Percentiles rank a stretch among this genome's conserved stretches.
Evolutionary conservation across 2,797 vertebrate genomes (phyloP).

Genomic region (Anabacerthia variegaticeps): DNA sequence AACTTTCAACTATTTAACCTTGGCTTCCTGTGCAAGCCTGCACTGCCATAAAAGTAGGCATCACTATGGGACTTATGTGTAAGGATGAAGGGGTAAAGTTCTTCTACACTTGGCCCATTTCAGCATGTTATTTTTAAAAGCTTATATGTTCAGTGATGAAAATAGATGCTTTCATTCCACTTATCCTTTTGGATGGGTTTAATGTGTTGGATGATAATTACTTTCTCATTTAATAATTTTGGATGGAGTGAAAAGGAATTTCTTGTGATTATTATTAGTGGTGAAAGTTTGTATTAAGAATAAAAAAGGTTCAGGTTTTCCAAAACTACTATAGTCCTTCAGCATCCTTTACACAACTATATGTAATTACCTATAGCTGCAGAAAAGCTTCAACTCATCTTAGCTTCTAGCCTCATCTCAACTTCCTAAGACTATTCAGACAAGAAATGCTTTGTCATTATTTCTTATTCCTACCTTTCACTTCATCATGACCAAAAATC

Average conservation of each 20-base stretch:
- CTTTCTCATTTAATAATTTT: not conserved
- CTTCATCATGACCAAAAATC: not conserved
- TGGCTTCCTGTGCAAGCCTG: slow-evolving; percentile 13
- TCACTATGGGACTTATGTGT: not conserved
- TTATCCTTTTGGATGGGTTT: not conserved
- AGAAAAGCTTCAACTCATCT: not conserved
- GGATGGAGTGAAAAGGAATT: not conserved
- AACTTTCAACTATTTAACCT: not conserved
- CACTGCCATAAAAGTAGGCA: not conserved
- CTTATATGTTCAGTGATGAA: not conserved
- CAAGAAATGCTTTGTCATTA: not conserved
- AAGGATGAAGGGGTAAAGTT: not conserved
- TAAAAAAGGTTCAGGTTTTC: not conserved
- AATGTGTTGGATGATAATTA: not conserved
- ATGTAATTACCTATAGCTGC: not conserved
- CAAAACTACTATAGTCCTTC: not conserved
- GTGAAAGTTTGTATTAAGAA: not conserved
- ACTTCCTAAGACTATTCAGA: not conserved
- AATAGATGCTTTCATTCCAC: not conserved
- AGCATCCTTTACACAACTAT: accelerated
- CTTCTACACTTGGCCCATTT: not conserved
- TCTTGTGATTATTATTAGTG: not conserved
- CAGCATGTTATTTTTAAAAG: slow-evolving; percentile 7
- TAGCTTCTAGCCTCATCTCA: not conserved
- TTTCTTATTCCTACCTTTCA: not conserved